Evolutionary conservation across 2,113 vertebrate species (phyloP).

Genomic region (Asarcornis scutulata): DNA sequence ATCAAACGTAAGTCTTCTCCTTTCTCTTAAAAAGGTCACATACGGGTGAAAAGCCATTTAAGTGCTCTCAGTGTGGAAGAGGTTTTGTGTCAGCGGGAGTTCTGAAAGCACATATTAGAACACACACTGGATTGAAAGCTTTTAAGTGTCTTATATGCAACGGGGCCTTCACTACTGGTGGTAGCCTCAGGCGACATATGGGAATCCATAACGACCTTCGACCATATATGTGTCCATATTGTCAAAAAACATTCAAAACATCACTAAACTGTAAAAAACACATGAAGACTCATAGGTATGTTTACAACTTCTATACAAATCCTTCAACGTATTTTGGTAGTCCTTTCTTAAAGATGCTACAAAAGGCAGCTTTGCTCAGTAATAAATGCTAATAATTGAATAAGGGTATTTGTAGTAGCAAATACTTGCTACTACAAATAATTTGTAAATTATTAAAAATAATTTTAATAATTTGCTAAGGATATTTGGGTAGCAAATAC

Average conservation of each 20-base stretch:
- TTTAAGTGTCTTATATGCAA: constrained; percentile 95
- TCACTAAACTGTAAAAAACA: constrained; percentile 98
- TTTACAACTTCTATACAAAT: background rate
- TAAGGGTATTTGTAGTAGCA: background rate
- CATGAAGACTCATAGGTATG: constrained; percentile 97
- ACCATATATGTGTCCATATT: constrained; percentile 99
- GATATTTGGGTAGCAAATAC: background rate
- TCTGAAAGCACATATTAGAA: constrained; percentile 95
- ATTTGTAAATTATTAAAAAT: no score
- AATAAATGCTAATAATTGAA: background rate
- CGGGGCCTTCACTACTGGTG: constrained; percentile 96
- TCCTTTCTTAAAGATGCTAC: background rate
- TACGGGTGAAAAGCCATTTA: constrained; percentile 96
- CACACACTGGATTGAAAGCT: constrained; percentile 94
- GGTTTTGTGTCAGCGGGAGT: constrained; percentile 97
- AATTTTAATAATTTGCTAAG: no score
- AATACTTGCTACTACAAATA: no score
- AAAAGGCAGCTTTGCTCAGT: background rate
- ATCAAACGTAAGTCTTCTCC: background rate
- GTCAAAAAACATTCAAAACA: constrained; percentile 99
- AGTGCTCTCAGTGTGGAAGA: constrained; percentile 94
- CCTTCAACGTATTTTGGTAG: background rate
- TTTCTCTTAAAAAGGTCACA: constrained; percentile 84
- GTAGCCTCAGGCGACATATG: constrained; percentile 95
- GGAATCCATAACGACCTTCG: constrained; percentile 95